Percentiles rank a stretch among this genome's conserved stretches.
Conservation (phyloP, 2,888 invertebrate species). For the Lepidonotus clava region DNA sequence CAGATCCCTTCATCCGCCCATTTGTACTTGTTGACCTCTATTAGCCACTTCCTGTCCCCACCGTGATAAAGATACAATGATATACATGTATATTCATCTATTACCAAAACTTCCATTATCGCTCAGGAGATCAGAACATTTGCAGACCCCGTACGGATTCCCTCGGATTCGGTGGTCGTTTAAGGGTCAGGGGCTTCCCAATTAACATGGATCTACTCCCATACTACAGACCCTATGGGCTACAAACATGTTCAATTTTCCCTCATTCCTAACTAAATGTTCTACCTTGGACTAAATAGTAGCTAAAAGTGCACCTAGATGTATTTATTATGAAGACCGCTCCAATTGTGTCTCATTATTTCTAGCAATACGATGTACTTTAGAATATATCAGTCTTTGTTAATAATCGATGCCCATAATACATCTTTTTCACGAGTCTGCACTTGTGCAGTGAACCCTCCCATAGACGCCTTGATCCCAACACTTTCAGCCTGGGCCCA, state of each 20-base stretch:
- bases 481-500: no score
- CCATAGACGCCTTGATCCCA: no score
- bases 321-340: no score
- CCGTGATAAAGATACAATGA: neutral
- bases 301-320: no score
- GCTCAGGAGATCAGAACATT: neutral
- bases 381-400: no score
- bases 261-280: no score
- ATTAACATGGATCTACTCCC: constrained; percentile 5
- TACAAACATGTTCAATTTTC: neutral
- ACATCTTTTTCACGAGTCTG: no score
- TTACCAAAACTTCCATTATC: neutral
- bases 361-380: no score
- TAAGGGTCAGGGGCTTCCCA: neutral
- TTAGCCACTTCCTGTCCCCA: neutral
- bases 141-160: neutral
- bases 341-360: no score
- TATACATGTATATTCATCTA: constrained; percentile 10
- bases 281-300: no score
- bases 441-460: no score
- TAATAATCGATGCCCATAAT: no score
- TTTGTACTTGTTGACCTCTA: neutral
- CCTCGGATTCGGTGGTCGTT: neutral
- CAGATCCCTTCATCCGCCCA: neutral
- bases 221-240: neutral